Conservation (phyloP, 2,888 invertebrate genomes). For the Rugalucina vietnamica region DNA sequence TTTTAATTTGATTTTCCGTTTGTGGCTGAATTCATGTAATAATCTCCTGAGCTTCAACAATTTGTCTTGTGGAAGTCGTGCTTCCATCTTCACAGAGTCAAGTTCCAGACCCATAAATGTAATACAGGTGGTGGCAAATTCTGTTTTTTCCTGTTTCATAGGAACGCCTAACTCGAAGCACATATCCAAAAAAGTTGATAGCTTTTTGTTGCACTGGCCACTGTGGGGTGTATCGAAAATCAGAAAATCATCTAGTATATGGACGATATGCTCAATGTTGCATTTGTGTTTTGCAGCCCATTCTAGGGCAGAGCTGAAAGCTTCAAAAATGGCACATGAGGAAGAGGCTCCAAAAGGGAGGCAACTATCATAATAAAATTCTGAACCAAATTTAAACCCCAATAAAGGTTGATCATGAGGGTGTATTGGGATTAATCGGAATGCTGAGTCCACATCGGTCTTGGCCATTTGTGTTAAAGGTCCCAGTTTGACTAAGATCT, state of each 20-base stretch:
- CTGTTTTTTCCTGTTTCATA: conserved; percentile 40
- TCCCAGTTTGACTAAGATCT: background rate
- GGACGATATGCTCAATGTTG: background rate
- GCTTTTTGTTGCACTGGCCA: background rate
- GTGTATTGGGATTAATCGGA: conserved; percentile 39
- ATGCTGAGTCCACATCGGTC: conserved; percentile 40
- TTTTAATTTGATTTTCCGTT: conserved; percentile 13
- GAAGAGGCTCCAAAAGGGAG: conserved; percentile 42
- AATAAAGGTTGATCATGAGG: conserved; percentile 32
- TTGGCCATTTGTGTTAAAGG: conserved; percentile 20
- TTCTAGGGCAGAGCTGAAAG: conserved; percentile 36
- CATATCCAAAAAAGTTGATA: conserved; percentile 16
- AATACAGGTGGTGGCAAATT: background rate
- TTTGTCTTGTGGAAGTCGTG: conserved; percentile 37
- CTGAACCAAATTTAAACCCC: conserved; percentile 34
- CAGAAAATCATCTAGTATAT: conserved; percentile 45
- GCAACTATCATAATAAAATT: conserved; percentile 41
- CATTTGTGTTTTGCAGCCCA: conserved; percentile 4
- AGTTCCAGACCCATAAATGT: conserved; percentile 50
- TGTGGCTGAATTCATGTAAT: background rate
- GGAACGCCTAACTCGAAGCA: conserved; percentile 20
- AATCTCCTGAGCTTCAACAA: background rate
- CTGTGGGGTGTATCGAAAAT: background rate
- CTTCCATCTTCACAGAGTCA: conserved; percentile 38
- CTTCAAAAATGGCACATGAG: conserved; percentile 28